Percentiles rank a stretch among this genome's conserved stretches.
phyloP scores from a whole-genome alignment of 2,113 vertebrate genomes.

The Perca flavescens region DNA sequence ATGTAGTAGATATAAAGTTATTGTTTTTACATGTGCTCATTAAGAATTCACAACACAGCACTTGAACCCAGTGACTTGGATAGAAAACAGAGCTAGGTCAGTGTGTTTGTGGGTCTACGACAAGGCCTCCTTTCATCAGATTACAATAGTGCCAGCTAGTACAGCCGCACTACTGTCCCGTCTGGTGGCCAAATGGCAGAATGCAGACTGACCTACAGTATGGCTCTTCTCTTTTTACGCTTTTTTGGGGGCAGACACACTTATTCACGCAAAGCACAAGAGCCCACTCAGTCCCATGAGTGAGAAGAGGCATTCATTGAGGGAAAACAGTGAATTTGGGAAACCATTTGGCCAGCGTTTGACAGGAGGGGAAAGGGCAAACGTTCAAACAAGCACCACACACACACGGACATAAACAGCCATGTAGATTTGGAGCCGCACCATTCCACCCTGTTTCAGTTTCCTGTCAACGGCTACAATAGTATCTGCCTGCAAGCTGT shows the following conservation, averaged over 20 bases:
- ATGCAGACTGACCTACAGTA: constrained; percentile 68
- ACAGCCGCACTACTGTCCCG: constrained; percentile 72
- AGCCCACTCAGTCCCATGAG: constrained; percentile 56
- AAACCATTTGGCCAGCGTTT: constrained; percentile 54
- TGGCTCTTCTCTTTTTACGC: constrained; percentile 32
- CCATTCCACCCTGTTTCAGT: constrained; percentile 54
- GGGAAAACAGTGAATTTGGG: constrained; percentile 49
- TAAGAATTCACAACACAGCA: constrained; percentile 8
- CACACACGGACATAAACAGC: constrained; percentile 42
- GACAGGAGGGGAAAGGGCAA: constrained; percentile 44
- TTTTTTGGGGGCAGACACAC: constrained; percentile 21
- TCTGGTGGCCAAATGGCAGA: constrained; percentile 68
- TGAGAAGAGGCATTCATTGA: constrained; percentile 61
- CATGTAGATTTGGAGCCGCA: constrained; percentile 37
- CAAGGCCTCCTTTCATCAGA: constrained; percentile 70
- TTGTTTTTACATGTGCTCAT: constrained; percentile 1
- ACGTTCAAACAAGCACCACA: constrained; percentile 44
- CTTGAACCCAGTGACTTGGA: constrained; percentile 29
- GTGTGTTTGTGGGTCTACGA: constrained; percentile 62
- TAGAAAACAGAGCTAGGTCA: constrained; percentile 49
- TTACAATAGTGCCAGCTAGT: constrained; percentile 76
- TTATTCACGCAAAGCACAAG: constrained; percentile 63
- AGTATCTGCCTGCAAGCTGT: constrained; percentile 73
- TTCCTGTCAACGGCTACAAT: constrained; percentile 74
- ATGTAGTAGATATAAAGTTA: neutral